Percentiles rank a stretch among this genome's conserved stretches.
phyloP scores from a whole-genome alignment of 2,797 vertebrate genomes.

The Lates japonicus region DNA sequence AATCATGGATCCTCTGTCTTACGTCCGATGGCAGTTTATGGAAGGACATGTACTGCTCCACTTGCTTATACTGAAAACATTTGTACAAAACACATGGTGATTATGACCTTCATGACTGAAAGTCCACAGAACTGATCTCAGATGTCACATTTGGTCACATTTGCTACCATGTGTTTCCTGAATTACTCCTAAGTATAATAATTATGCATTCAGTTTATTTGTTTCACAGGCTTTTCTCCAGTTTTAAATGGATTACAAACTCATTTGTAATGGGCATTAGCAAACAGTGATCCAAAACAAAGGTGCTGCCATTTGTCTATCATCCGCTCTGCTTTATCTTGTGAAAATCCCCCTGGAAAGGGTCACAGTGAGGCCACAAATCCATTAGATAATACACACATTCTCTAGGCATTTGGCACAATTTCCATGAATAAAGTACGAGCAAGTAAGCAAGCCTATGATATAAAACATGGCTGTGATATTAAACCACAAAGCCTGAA shows the following conservation, averaged over 20 bases:
- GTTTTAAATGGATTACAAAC: conserved; percentile 78
- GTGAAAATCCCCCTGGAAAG: conserved; percentile 70
- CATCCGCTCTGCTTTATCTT: conserved; percentile 69
- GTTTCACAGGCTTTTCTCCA: conserved; percentile 32
- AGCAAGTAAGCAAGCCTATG: conserved; percentile 45
- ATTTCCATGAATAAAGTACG: conserved; percentile 41
- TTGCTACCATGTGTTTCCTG: conserved; percentile 58
- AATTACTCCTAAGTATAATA: conserved; percentile 48
- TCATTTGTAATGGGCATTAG: conserved; percentile 78
- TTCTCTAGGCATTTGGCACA: conserved; percentile 59
- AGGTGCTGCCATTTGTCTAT: conserved; percentile 65
- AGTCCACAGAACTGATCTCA: conserved; percentile 22
- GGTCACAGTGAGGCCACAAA: conserved; percentile 56
- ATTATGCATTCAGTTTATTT: conserved; percentile 58
- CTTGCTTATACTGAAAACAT: conserved; percentile 93
- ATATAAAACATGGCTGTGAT: conserved; percentile 52
- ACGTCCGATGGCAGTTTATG: conserved; percentile 96
- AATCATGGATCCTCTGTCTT: conserved; percentile 95
- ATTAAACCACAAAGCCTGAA: conserved; percentile 59
- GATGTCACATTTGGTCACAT: conserved; percentile 57
- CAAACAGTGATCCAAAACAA: conserved; percentile 71
- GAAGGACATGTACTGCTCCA: conserved; percentile 99
- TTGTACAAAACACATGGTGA: conserved; percentile 46
- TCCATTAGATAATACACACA: conserved; percentile 74
- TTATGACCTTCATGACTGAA: conserved; percentile 28